phyloP scores from a whole-genome alignment of 2,888 invertebrate genomes.

The Galerucella calmariensis region DNA sequence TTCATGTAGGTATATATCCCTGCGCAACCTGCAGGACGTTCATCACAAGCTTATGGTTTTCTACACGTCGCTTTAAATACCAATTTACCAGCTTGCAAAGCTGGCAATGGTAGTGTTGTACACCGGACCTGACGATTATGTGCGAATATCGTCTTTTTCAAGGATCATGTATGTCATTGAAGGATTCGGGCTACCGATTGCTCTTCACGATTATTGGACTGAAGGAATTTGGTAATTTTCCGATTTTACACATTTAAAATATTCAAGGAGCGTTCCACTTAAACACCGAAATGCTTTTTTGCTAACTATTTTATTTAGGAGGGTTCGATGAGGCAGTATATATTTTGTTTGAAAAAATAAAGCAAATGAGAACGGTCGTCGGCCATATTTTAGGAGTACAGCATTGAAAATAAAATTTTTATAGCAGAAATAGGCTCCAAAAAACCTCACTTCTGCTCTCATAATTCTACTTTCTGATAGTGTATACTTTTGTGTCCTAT shows the following conservation, averaged over 20 bases:
- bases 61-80: constrained; percentile 24
- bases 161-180: constrained; percentile 8
- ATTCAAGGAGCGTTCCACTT: not conserved
- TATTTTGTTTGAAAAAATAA: too few species aligned
- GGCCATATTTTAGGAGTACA: too few species aligned
- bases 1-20: not conserved
- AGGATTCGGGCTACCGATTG: constrained; percentile 10
- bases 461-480: too few species aligned
- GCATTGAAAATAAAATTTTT: too few species aligned
- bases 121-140: constrained; percentile 18
- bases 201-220: constrained; percentile 2
- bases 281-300: too few species aligned
- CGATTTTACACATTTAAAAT: not conserved
- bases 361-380: too few species aligned
- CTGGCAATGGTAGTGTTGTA: constrained; percentile 10
- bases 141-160: constrained; percentile 23
- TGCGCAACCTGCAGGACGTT: constrained; percentile 28
- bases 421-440: too few species aligned
- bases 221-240: too few species aligned
- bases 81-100: constrained; percentile 14
- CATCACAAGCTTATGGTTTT: constrained; percentile 28
- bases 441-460: too few species aligned
- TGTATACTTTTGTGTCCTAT: too few species aligned
- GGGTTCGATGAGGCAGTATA: too few species aligned
- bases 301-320: too few species aligned